phyloP scores from a whole-genome alignment of 2,797 vertebrate genomes.

The Rhinatrema bivittatum region DNA sequence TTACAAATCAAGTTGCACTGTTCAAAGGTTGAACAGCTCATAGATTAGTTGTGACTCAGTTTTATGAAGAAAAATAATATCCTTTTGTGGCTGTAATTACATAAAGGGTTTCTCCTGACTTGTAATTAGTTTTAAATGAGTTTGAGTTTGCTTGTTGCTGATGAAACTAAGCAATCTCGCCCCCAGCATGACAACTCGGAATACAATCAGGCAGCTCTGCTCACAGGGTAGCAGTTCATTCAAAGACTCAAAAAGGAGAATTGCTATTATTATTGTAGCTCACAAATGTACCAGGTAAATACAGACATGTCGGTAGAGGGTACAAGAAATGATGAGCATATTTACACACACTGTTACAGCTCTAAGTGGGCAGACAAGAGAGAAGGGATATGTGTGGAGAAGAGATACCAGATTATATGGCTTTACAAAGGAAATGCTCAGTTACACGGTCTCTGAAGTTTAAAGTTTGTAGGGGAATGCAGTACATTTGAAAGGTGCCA shows the following conservation, averaged over 20 bases:
- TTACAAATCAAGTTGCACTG: constrained; percentile 8
- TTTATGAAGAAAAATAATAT: background rate
- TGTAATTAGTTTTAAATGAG: background rate
- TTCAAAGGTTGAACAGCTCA: background rate
- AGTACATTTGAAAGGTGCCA: no score
- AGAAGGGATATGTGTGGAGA: no score
- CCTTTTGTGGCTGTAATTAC: background rate
- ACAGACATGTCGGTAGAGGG: no score
- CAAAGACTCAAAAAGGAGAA: background rate
- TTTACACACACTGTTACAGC: no score
- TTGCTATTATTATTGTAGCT: no score
- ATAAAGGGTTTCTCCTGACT: background rate
- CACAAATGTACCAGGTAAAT: no score
- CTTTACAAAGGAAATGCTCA: no score
- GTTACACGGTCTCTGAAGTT: no score
- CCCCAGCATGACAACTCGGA: rapidly evolving
- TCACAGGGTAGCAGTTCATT: background rate
- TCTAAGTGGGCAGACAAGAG: no score
- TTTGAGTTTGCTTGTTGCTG: background rate
- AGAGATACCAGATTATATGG: no score
- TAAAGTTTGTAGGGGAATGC: no score
- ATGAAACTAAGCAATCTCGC: background rate
- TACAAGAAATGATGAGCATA: no score
- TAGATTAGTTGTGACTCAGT: background rate
- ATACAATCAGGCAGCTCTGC: rapidly evolving